Evolutionary conservation across 2,888 invertebrate species (phyloP), one percentile per base, ranked within the genome.

Genomic region (Prosopocoilus inquinatus): DNA sequence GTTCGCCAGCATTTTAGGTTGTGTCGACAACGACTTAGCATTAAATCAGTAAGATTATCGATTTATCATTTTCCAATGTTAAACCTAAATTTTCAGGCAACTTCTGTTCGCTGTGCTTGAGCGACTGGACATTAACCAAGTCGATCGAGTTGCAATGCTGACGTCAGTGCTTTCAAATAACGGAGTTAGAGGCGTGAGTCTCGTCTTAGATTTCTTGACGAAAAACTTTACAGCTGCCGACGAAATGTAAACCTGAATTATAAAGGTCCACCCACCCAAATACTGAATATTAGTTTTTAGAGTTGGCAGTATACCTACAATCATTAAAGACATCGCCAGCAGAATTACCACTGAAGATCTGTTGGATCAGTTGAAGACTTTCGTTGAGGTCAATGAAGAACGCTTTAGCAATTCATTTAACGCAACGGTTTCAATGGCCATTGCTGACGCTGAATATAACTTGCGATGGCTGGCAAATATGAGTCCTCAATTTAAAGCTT

Each of bases 1-100:
- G n/a, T 73, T 90, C 0, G 78, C 89, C 41, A 77, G 77, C 0
- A 81, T 86, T 0, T 70, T 91, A 46, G 86, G 87, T 7, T 91
- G 91, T 65, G 80, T 20, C 2, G 11, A 34, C 51, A 2, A 50
- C 39, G 1, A 34, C 20, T 28, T 28, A 28, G 1, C 3, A 28
- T 28, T 28, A 28, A 28, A 28, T 28, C 20, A 28, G 20, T 28
- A 28, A 28, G 20, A 28, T 28, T 28, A 28, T 1, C 20, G 7
- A 4, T 28, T 28, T 28, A 28, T 28, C 20, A 28, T 28, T 7
- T 5, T 28, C 20, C 20, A 28, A 20, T 3, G 20, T 20, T 20
- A 20, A 28, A 28, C 7, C 5, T 28, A 28, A 28, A 28, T 28
- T 28, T 28, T 28, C 20, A 28, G 20, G 20, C 7, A 28, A 28